These are phyloP conservation scores for Druon quercuslanigerum DNA, from an alignment of 1,140 invertebrate species.

Conservation along the genomic window DNA sequence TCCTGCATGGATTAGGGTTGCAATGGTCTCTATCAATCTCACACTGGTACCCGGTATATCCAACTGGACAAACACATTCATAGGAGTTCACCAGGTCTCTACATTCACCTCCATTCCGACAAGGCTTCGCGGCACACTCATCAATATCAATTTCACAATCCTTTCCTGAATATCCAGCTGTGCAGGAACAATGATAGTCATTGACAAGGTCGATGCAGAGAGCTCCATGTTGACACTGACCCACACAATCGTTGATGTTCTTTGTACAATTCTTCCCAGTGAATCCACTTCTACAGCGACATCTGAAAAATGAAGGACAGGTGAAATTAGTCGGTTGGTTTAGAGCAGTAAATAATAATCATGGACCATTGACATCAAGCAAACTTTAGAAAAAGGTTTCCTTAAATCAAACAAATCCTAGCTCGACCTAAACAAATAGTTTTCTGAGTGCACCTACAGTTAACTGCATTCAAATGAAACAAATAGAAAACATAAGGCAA, in stretches of 20 bases:
- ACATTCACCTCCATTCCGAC: conserved; percentile 90
- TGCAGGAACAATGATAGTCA: conserved; percentile 89
- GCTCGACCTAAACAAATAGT: too few species aligned
- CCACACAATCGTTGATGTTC: conserved; percentile 92
- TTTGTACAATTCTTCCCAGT: conserved; percentile 89
- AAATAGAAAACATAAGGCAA: too few species aligned
- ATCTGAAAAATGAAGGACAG: conserved; percentile 77
- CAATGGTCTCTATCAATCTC: conserved; percentile 90
- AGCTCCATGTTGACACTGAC: conserved; percentile 91
- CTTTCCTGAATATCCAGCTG: conserved; percentile 85
- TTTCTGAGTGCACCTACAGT: too few species aligned
- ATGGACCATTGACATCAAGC: too few species aligned
- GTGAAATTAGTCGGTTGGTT: too few species aligned
- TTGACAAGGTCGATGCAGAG: conserved; percentile 90
- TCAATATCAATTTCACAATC: conserved; percentile 84
- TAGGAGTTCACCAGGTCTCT: conserved; percentile 87
- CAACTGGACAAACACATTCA: conserved; percentile 89
- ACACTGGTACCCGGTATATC: conserved; percentile 87
- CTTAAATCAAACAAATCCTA: too few species aligned
- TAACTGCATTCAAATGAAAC: too few species aligned
- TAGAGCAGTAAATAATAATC: too few species aligned
- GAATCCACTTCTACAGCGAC: conserved; percentile 89
- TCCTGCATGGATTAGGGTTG: conserved; percentile 87
- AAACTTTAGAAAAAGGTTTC: too few species aligned
- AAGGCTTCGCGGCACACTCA: conserved; percentile 86